phyloP scores from a whole-genome alignment of 2,888 invertebrate species.

The Xestia xanthographa region DNA sequence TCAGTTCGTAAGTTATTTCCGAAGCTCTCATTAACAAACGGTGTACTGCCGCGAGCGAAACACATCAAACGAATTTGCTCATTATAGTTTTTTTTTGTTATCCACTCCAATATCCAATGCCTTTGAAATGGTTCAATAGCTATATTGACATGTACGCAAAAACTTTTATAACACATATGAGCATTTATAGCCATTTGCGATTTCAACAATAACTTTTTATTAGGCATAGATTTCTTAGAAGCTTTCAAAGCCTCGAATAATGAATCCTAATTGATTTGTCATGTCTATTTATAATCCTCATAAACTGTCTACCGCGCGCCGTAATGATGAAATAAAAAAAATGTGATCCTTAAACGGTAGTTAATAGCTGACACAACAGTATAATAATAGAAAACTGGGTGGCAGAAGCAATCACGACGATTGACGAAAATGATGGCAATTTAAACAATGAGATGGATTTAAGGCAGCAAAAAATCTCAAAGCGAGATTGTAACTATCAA shows the following conservation, averaged over 20 bases:
- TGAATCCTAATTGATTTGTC: conserved; percentile 40
- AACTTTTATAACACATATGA: conserved; percentile 47
- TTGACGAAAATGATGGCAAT: conserved; percentile 65
- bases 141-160: conserved; percentile 58
- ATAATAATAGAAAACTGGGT: conserved; percentile 60
- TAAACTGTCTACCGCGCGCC: conserved; percentile 36
- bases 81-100: conserved; percentile 69
- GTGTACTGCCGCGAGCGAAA: conserved; percentile 77
- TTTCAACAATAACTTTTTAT: conserved; percentile 48
- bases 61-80: conserved; percentile 73
- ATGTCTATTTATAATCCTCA: conserved; percentile 56
- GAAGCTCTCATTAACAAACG: conserved; percentile 72
- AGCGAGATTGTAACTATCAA: conserved; percentile 66
- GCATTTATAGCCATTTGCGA: conserved; percentile 36
- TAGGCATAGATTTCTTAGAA: conserved; percentile 46
- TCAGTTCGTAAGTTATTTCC: conserved; percentile 72
- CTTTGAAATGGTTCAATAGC: conserved; percentile 57
- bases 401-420: conserved; percentile 49
- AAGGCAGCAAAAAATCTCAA: conserved; percentile 50
- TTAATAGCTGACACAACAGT: conserved; percentile 49
- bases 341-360: conserved; percentile 64
- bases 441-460: conserved; percentile 55
- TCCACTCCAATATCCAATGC: conserved; percentile 48
- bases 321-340: conserved; percentile 43
- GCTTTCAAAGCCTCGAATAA: conserved; percentile 39